Evolutionary conservation across 2,888 invertebrate genomes (phyloP), one percentile per base, ranked within the genome.

Genomic region (Rhamphomyia laevipes): DNA sequence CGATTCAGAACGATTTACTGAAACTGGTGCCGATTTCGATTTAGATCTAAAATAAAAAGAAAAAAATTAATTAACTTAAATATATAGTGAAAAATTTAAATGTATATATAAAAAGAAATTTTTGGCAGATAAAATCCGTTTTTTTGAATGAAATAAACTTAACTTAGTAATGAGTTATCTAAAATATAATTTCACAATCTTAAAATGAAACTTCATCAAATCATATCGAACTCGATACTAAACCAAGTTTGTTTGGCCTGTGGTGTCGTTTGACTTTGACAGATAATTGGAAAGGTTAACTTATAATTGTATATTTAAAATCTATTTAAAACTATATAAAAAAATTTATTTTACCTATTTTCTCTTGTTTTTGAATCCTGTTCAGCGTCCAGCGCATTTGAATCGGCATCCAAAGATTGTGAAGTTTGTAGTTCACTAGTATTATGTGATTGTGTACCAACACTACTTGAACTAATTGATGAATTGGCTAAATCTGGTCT

Each of bases 1-100:
- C 64, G 84, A 84, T 67, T 84, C 84, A 54, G 84, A 84, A 57
- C 84, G 75, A 65, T 80, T 81, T 58, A 76, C 70, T 30, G 71
- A 70, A 48, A 70, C 70, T 47, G 70, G 71, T 18, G 71, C 70
- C 50, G 68, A 69, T 56, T 70, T 70, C 48, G 66, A 53, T 48
- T 56, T 56, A 23, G 53, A 51, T 12, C 55, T 56, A 30, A 27
- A 50, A 47, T 17, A 9, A 17, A 9, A 35, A 30, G 18, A 40
- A 49, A 45, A 44, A 42, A 45, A 45, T 40, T 23, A 47, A 49
- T 10, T 27, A 44, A 13, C 41, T 33, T 43, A 23, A 30, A 44
- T n/a, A n/a, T n/a, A n/a, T n/a, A n/a, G n/a, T n/a, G n/a, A n/a
- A n/a, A 38, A 27, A 33, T 27, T 45, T 35, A 15, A 15, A 15